phyloP scores from a whole-genome alignment of 1,140 invertebrate species.

The Brachionus sp. region DNA sequence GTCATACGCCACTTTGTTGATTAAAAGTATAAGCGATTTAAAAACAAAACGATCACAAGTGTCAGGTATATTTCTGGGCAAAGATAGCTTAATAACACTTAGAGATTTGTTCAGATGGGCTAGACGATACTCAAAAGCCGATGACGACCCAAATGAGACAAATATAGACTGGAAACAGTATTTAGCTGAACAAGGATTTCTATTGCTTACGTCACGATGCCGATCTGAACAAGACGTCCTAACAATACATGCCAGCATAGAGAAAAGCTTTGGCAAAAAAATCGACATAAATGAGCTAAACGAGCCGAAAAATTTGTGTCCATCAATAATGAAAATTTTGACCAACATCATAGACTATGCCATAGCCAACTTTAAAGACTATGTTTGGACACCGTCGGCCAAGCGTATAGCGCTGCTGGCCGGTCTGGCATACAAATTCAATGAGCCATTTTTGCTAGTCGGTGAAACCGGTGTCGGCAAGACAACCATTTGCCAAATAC shows the following conservation, averaged over 20 bases:
- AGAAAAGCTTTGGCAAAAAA: constrained; percentile 77
- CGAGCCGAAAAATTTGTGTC: constrained; percentile 67
- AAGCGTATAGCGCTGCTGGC: constrained; percentile 84
- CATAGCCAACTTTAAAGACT: constrained; percentile 65
- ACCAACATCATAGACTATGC: constrained; percentile 62
- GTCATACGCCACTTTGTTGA: constrained; percentile 83
- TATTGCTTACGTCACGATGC: constrained; percentile 87
- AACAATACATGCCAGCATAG: constrained; percentile 71
- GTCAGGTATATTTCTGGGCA: constrained; percentile 84
- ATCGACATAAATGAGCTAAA: constrained; percentile 64
- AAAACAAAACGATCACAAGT: constrained; percentile 73
- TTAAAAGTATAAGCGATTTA: constrained; percentile 84
- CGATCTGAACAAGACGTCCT: constrained; percentile 72
- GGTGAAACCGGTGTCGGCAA: constrained; percentile 97
- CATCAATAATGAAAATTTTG: constrained; percentile 71
- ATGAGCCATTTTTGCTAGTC: constrained; percentile 89
- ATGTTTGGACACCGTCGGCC: constrained; percentile 91
- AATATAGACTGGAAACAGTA: constrained; percentile 86
- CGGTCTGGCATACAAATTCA: constrained; percentile 77
- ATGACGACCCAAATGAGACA: constrained; percentile 45
- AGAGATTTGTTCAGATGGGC: constrained; percentile 97
- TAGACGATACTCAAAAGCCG: constrained; percentile 69
- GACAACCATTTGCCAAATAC: constrained; percentile 88
- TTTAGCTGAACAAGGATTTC: constrained; percentile 91
- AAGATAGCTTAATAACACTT: constrained; percentile 88